Evolutionary conservation across 2,797 vertebrate species (phyloP).

Genomic region (Labroides dimidiatus): DNA sequence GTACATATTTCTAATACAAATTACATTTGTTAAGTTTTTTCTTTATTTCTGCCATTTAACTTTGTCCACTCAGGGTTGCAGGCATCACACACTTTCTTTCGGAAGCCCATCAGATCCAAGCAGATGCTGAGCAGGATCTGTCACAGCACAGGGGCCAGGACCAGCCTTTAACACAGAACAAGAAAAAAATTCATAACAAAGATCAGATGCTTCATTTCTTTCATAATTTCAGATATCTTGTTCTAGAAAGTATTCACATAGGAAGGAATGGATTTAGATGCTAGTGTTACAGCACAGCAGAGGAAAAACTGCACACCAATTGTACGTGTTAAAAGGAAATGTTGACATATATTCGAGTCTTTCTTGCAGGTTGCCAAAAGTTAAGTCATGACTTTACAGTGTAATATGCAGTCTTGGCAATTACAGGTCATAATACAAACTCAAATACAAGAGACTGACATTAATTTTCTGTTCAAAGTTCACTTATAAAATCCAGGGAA

Average conservation of each 20-base stretch:
- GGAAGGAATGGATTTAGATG: not conserved
- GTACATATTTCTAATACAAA: not conserved
- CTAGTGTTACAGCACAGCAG: not conserved
- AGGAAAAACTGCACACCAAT: slow-evolving; percentile 1
- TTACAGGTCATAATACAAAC: not conserved
- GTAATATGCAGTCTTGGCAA: not conserved
- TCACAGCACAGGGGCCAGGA: slow-evolving; percentile 88
- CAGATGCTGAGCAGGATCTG: slow-evolving; percentile 85
- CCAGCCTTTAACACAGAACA: slow-evolving; percentile 84
- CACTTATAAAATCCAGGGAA: not conserved
- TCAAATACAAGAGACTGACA: not conserved
- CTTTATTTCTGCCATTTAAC: slow-evolving; percentile 2
- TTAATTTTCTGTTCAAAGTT: not conserved
- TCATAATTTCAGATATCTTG: not conserved
- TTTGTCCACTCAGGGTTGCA: not conserved
- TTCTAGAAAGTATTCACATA: not conserved
- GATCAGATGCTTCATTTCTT: not conserved
- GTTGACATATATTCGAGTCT: slow-evolving; percentile 7
- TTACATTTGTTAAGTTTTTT: not conserved
- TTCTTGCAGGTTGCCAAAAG: not conserved
- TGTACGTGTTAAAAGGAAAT: slow-evolving; percentile 27
- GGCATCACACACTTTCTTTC: slow-evolving; percentile 69
- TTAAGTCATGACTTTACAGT: not conserved
- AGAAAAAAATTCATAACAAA: not conserved
- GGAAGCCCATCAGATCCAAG: slow-evolving; percentile 89